Evolutionary conservation across 2,113 vertebrate genomes (phyloP).

Genomic region (Chaetura pelagica): DNA sequence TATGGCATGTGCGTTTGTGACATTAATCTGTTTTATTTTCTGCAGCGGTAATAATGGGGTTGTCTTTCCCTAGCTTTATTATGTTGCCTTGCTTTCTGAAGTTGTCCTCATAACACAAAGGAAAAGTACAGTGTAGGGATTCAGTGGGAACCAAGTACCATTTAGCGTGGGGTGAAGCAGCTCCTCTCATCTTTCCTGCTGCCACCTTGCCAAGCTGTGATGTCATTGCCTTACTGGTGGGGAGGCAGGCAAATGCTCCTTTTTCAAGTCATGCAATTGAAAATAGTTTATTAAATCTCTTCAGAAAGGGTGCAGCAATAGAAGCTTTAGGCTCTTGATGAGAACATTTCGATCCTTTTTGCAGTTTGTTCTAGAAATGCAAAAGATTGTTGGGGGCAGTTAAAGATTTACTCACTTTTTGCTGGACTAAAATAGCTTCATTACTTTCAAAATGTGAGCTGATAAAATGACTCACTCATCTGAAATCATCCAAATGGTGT

Average conservation of each 20-base stretch:
- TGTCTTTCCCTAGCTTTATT: constrained; percentile 77
- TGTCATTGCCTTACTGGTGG: neutral
- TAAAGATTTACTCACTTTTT: neutral
- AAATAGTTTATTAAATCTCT: constrained; percentile 14
- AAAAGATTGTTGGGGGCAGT: neutral
- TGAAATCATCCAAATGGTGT: constrained; percentile 19
- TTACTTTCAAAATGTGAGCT: constrained; percentile 35
- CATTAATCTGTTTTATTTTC: constrained; percentile 81
- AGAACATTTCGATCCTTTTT: neutral
- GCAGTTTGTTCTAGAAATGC: neutral
- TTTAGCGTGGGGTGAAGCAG: constrained; percentile 31
- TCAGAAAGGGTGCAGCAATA: neutral
- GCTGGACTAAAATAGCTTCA: constrained; percentile 36
- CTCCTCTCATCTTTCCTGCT: constrained; percentile 45
- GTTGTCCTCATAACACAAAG: constrained; percentile 66
- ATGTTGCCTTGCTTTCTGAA: constrained; percentile 66
- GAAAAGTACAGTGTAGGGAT: constrained; percentile 56
- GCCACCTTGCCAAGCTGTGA: constrained; percentile 22
- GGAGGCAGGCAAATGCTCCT: neutral
- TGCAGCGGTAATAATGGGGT: constrained; percentile 74
- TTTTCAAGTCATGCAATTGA: neutral
- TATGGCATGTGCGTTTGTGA: constrained; percentile 70
- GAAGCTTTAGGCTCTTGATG: neutral
- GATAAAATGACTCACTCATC: constrained; percentile 12
- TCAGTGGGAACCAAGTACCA: constrained; percentile 31